These are phyloP conservation scores for Lophochroa leadbeateri DNA, from an alignment of 2,113 vertebrate species.

Conservation along the genomic window DNA sequence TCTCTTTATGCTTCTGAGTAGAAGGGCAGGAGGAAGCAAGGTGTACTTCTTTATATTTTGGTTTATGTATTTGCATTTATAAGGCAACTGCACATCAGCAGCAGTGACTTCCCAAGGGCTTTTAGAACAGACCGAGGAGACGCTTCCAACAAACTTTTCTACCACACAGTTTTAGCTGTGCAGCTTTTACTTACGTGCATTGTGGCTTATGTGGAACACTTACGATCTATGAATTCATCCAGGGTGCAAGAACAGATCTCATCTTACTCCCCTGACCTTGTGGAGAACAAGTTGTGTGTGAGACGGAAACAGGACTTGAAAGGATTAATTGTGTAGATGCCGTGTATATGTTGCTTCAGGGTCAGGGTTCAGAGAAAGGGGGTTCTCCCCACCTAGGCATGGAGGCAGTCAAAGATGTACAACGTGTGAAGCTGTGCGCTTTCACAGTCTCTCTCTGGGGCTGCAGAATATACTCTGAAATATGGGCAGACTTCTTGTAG, in stretches of 20 bases:
- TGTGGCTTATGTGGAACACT: not conserved
- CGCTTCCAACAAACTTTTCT: not conserved
- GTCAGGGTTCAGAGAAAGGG: not conserved
- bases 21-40: constrained; percentile 22
- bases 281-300: not conserved
- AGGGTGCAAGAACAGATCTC: not conserved
- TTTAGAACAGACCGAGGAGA: not conserved
- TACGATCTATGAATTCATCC: not conserved
- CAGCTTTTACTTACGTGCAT: not conserved
- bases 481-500: not conserved
- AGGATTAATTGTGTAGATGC: not conserved
- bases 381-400: not conserved
- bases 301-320: not conserved
- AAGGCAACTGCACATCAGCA: not conserved
- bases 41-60: not conserved
- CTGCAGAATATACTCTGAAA: not conserved
- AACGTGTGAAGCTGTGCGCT: fast-evolving
- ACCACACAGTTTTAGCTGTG: not conserved
- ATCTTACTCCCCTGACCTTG: not conserved
- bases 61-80: not conserved
- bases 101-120: not conserved
- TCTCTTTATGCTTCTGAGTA: not conserved
- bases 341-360: not conserved
- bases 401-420: not conserved
- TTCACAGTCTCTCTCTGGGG: not conserved